These are phyloP conservation scores for Eristalis intricaria DNA, from an alignment of 2,888 invertebrate species.

Conservation along the genomic window DNA sequence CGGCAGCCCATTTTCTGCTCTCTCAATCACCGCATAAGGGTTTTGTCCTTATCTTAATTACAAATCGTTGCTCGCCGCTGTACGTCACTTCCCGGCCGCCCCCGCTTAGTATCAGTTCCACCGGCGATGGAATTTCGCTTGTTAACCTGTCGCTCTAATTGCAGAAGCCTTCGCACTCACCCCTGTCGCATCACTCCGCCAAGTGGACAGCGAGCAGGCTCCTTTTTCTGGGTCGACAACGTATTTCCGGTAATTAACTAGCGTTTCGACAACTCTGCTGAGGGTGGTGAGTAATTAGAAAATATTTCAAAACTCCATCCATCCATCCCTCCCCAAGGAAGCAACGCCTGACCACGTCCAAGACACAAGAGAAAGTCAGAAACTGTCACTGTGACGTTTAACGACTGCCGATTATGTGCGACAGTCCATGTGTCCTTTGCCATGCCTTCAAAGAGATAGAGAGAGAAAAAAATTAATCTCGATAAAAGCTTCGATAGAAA, in stretches of 20 bases:
- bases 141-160: conserved; percentile 51
- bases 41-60: conserved; percentile 36
- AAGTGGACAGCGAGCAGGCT: neutral
- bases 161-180: conserved; percentile 5
- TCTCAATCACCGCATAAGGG: neutral
- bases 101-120: conserved; percentile 43
- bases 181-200: neutral
- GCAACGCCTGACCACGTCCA: too few relatives aligned
- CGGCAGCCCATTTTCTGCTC: neutral
- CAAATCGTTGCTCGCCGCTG: conserved; percentile 22
- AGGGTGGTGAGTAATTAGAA: conserved; percentile 21
- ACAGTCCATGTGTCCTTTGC: too few relatives aligned
- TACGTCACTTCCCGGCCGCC: conserved; percentile 25
- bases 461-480: conserved; percentile 46
- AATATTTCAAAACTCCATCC: neutral
- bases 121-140: conserved; percentile 47
- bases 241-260: conserved; percentile 15
- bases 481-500: conserved; percentile 68
- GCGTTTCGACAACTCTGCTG: neutral
- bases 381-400: conserved; percentile 9
- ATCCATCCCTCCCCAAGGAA: neutral
- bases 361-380: neutral
- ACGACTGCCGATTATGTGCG: neutral
- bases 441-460: too few relatives aligned
- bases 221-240: neutral